Evolutionary conservation across 2,888 invertebrate species (phyloP).

Genomic region (Sphaerophoria rueppellii): DNA sequence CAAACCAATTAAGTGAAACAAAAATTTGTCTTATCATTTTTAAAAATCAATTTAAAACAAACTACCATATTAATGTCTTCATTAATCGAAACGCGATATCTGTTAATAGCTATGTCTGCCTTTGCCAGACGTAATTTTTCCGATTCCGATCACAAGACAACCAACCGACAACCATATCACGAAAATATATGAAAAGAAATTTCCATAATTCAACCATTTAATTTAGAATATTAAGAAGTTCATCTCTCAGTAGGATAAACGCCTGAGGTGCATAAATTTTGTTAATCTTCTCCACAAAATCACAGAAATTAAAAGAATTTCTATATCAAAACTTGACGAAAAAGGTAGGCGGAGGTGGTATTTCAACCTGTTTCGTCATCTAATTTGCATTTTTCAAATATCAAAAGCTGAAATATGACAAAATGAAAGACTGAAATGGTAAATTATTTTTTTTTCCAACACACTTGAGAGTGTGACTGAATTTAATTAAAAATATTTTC

Average conservation of each 20-base stretch:
- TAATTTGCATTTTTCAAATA: conserved; percentile 23
- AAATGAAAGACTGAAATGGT: neutral
- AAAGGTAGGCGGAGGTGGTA: neutral
- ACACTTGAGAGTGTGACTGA: neutral
- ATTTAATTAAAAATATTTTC: conserved; percentile 24
- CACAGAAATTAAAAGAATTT: conserved; percentile 1
- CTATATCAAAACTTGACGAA: neutral
- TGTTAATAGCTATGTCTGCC: too few species aligned
- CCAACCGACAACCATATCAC: neutral
- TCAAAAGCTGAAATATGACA: conserved; percentile 1
- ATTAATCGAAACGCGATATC: too few species aligned
- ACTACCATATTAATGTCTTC: too few species aligned
- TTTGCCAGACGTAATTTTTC: neutral
- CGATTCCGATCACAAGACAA: neutral
- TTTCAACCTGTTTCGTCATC: conserved; percentile 1
- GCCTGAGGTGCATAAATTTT: neutral
- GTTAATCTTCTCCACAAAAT: conserved; percentile 11
- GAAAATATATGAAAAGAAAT: neutral
- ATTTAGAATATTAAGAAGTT: conserved; percentile 4
- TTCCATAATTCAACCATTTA: conserved; percentile 17
- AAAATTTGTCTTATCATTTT: too few species aligned
- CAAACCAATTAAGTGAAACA: too few species aligned
- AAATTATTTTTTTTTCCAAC: neutral
- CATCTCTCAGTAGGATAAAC: neutral
- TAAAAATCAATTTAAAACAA: too few species aligned